Evolutionary conservation across 2,888 invertebrate species (phyloP), one percentile per base, ranked within the genome.

Genomic region (Metellina segmentata): DNA sequence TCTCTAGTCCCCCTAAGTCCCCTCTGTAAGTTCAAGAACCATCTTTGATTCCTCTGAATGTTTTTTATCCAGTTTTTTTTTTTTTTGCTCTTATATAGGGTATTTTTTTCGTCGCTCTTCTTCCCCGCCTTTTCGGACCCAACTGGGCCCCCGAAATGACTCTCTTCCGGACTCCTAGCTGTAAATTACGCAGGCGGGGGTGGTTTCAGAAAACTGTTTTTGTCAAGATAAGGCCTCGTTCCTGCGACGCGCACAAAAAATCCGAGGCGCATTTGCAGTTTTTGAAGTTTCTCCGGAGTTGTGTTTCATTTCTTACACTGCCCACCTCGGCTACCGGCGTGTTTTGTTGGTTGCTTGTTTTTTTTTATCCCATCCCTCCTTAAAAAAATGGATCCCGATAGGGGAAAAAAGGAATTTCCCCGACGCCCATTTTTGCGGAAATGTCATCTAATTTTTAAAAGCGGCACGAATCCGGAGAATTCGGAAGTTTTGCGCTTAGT

Each of bases 141-240:
- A 81, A 81, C 89, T 74, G 16, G 81, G 89, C 89, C 89, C 85
- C 91, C 81, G 61, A 89, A 89, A 92, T 89, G 89, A 89, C 89
- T 79, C 51, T 89, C 85, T 92, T 92, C 92, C 89, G 85, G 92
- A 74, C 72, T 83, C 71, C 49, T 75, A 74, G 81, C 92, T 89
- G 92, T 89, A 92, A 92, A 89, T 89, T 92, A 89, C 85, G 71
- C 78, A 8, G 85, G 88, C 74, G 85, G 89, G 92, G 92, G 92
- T 75, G 92, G 89, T 85, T 88, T 87, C 79, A 72, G 53, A 81
- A 88, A 91, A 88, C 91, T 91, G 75, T 82, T 91, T 86, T 85
- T 90, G 81, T 70, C 69, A 86, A 81, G 87, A 91, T 87, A 91
- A 87, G 87, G 69, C 20, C 71, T n/a, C 11, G 86, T 78, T 87